Evolutionary conservation across 2,888 invertebrate genomes (phyloP).

Genomic region (Gymnoscelis rufifasciata): DNA sequence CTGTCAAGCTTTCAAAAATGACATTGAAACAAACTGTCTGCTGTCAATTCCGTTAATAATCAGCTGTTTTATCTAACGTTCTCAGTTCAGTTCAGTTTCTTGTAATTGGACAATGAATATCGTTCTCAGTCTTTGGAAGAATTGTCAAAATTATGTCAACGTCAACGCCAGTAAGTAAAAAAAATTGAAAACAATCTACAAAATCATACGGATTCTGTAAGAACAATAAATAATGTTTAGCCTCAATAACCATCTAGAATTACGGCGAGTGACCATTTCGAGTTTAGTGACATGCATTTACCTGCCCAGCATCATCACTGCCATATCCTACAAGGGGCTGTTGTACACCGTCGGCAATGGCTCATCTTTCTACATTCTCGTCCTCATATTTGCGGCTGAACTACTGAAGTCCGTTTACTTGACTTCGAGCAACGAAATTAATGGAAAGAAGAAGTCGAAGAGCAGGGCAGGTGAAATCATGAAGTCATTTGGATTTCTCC

Average conservation of each 20-base stretch:
- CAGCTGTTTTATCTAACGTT: too few species aligned
- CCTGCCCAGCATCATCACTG: constrained; percentile 76
- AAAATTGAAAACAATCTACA: too few species aligned
- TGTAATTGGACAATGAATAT: too few species aligned
- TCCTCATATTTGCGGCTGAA: constrained; percentile 72
- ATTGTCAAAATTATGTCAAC: too few species aligned
- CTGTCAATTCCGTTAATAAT: too few species aligned
- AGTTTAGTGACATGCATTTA: constrained; percentile 81
- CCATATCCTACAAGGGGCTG: constrained; percentile 77
- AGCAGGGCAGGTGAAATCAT: constrained; percentile 69
- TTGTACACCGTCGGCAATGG: constrained; percentile 81
- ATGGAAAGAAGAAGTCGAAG: constrained; percentile 55
- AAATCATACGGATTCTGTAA: too few species aligned
- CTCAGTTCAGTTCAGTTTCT: too few species aligned
- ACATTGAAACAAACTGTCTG: too few species aligned
- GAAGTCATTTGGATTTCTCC: constrained; percentile 67
- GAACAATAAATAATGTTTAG: constrained; percentile 51
- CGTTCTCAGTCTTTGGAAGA: too few species aligned
- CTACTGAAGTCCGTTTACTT: constrained; percentile 75
- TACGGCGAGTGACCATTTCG: constrained; percentile 66
- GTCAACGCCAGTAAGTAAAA: too few species aligned
- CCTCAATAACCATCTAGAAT: constrained; percentile 58
- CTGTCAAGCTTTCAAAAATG: constrained; percentile 4
- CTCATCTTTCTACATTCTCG: constrained; percentile 64
- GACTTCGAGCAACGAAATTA: constrained; percentile 49